Conservation (phyloP, 1,140 invertebrate species). For the Drosophila varians region DNA sequence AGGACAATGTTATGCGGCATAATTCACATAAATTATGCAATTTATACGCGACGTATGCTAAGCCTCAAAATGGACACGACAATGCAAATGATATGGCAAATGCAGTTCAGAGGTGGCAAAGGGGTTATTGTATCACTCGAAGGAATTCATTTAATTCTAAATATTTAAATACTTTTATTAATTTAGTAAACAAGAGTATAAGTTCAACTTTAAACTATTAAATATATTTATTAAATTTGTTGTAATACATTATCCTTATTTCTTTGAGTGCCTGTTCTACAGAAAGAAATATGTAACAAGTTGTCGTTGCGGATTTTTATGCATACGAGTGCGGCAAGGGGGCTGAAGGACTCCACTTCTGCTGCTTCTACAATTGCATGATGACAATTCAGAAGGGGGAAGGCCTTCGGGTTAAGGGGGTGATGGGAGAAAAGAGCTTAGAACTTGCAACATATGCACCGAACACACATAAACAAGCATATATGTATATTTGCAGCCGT, state of each 20-base stretch:
- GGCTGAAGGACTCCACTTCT: slow-evolving; percentile 30
- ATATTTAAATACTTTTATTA: neutral
- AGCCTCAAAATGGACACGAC: slow-evolving; percentile 70
- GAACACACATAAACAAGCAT: slow-evolving; percentile 12
- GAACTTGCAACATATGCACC: slow-evolving; percentile 39
- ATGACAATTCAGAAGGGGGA: slow-evolving; percentile 49
- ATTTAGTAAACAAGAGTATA: too few relatives aligned
- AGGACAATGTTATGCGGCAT: slow-evolving; percentile 70
- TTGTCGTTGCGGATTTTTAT: slow-evolving; percentile 62
- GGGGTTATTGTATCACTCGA: neutral
- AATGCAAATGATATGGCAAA: slow-evolving; percentile 66
- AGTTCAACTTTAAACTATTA: too few relatives aligned
- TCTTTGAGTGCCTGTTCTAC: neutral
- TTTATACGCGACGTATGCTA: slow-evolving; percentile 72
- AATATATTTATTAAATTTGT: too few relatives aligned
- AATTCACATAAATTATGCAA: slow-evolving; percentile 82
- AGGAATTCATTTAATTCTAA: neutral
- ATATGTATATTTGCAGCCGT: slow-evolving; percentile 35
- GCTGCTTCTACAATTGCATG: slow-evolving; percentile 27
- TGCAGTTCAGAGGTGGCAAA: neutral
- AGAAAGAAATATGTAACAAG: slow-evolving; percentile 64
- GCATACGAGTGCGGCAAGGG: slow-evolving; percentile 16
- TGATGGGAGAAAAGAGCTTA: slow-evolving; percentile 13
- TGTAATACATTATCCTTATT: neutral
- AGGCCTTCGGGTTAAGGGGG: neutral